Conservation (phyloP, 2,113 vertebrate species). For the Cyphomyrus discorhynchus region DNA sequence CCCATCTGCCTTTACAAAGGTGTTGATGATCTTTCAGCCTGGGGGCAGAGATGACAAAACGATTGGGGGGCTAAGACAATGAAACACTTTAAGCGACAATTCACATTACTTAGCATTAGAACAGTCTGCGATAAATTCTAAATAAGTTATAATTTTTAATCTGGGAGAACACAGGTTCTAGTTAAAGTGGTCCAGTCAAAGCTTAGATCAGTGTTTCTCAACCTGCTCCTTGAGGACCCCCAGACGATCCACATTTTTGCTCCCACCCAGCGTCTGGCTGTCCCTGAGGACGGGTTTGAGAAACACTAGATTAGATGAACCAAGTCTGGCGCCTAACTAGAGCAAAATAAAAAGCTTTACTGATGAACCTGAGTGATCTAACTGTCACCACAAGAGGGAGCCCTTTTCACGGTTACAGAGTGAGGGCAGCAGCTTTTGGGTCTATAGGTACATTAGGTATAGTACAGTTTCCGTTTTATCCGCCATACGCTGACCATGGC, state of each 20-base stretch:
- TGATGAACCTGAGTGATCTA: background rate
- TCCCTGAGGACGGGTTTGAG: background rate
- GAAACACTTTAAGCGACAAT: background rate
- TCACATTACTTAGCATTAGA: background rate
- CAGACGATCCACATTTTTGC: background rate
- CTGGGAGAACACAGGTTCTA: background rate
- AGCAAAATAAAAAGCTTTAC: background rate
- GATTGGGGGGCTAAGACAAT: background rate
- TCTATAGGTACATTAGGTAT: background rate
- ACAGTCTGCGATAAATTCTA: background rate
- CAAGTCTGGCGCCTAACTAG: background rate
- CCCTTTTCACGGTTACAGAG: background rate
- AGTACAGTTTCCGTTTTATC: background rate
- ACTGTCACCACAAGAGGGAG: constrained; percentile 16
- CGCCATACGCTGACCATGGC: background rate
- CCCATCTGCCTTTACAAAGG: background rate
- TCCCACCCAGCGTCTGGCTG: background rate
- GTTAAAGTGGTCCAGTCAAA: background rate
- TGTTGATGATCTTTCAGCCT: background rate
- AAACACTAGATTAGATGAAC: background rate
- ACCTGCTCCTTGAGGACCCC: background rate
- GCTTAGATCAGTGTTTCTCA: background rate
- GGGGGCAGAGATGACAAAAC: no score
- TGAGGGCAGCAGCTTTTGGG: background rate
- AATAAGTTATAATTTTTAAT: background rate